Percentiles rank a stretch among this genome's conserved stretches.
Conservation (phyloP, 2,113 vertebrate species). For the Anas platyrhynchos region DNA sequence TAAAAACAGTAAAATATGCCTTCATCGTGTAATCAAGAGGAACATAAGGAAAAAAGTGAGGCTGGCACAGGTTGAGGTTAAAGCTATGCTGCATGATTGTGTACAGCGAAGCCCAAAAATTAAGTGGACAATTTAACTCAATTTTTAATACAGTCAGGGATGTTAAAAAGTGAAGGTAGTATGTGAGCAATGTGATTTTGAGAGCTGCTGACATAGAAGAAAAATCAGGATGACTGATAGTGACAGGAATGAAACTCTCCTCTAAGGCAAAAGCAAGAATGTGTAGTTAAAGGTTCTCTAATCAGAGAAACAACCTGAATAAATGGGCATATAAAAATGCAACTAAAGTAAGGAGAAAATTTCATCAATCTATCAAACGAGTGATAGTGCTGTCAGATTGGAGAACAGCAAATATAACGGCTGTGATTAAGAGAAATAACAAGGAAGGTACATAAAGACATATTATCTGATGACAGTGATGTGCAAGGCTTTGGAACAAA, state of each 20-base stretch:
- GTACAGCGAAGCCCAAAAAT: neutral
- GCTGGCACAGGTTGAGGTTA: neutral
- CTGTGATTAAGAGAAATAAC: neutral
- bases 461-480: neutral
- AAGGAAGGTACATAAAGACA: neutral
- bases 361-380: neutral
- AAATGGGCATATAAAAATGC: neutral
- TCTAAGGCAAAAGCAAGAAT: neutral
- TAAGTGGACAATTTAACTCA: neutral
- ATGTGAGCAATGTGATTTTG: neutral
- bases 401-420: neutral
- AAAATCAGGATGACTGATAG: neutral
- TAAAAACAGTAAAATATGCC: neutral
- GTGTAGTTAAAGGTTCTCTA: neutral
- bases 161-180: neutral
- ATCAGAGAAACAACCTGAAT: neutral
- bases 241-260: neutral
- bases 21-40: neutral
- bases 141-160: neutral
- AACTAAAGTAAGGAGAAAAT: neutral
- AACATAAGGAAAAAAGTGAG: neutral
- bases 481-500: neutral
- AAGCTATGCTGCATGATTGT: neutral
- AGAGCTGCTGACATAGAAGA: neutral
- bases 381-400: neutral